Percentiles rank a stretch among this genome's conserved stretches.
phyloP scores from a whole-genome alignment of 2,888 invertebrate species.

The Brachyopa scutellaris region DNA sequence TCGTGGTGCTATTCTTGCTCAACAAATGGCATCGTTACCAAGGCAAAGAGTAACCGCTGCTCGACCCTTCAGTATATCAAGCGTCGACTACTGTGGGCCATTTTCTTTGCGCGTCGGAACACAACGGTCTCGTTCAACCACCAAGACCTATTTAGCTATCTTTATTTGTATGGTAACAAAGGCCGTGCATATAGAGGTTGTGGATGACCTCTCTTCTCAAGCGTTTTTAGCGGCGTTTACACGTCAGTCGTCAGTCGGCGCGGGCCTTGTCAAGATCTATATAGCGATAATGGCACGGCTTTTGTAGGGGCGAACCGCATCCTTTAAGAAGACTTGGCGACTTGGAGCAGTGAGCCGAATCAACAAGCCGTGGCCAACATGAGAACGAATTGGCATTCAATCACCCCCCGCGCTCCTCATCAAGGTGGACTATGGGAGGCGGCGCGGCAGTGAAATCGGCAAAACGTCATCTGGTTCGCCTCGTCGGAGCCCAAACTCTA shows the following conservation, averaged over 20 bases:
- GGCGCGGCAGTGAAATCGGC: slow-evolving; percentile 32
- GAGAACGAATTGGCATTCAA: slow-evolving; percentile 42
- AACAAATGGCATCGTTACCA: slow-evolving; percentile 31
- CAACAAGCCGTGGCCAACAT: slow-evolving; percentile 19
- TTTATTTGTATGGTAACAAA: not conserved
- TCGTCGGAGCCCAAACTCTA: slow-evolving; percentile 12
- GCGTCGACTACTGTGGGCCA: slow-evolving; percentile 19
- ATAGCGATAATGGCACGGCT: slow-evolving; percentile 22
- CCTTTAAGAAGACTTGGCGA: slow-evolving; percentile 1
- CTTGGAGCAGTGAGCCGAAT: slow-evolving; percentile 2
- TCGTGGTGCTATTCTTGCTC: not conserved
- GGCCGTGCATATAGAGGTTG: not conserved
- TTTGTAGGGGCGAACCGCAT: slow-evolving; percentile 35
- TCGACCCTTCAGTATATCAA: not conserved
- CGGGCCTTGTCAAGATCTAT: slow-evolving; percentile 29
- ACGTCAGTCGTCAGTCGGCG: not conserved
- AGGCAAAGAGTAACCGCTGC: slow-evolving; percentile 1
- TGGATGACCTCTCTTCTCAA: not conserved
- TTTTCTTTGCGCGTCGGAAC: slow-evolving; percentile 1
- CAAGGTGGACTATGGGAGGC: slow-evolving; percentile 46
- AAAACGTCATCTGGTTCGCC: slow-evolving; percentile 20
- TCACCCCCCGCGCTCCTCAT: slow-evolving; percentile 28
- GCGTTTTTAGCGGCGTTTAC: not conserved
- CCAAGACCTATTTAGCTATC: slow-evolving; percentile 16
- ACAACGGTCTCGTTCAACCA: not conserved